Base-by-base conservation (phyloP, 2,888 invertebrate species). In the Plemyria rubiginata region DNA sequence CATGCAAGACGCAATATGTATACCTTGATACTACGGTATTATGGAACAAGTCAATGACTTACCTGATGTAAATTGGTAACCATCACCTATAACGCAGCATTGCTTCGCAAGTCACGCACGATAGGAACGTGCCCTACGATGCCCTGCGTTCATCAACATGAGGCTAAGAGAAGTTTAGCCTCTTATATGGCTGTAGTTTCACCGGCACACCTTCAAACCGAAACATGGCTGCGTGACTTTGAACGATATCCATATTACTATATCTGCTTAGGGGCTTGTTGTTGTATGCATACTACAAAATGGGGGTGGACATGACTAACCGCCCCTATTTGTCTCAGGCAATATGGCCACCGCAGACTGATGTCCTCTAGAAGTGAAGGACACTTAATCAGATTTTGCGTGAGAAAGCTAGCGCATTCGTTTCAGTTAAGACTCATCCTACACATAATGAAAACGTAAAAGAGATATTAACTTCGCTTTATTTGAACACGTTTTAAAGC, bases 321-420 rank as follows among this genome's bases (percentile, higher is more conserved):
- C 63, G 53, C 58, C 45, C 54, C 70, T 70, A 74, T 73, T 73
- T 70, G 70, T 74, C 74, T 71, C 52, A 61, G 66, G 66, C 67
- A 71, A 72, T 68, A 71, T 68, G 66, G 68, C 66, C 65, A 68
- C 72, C 69, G 65, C 66, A 69, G 68, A 70, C 67, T 69, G 73
- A 72, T 70, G 72, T 65, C 68, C 67, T 62, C 66, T 69, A 68
- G 67, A 68, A 68, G 68, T 69, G 60, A 66, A 51, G 62, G 69
- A 60, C 69, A 68, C 67, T 74, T 73, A 71, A 73, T 74, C 72
- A 74, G 73, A 74, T 73, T 72, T 72, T 60, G 62, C 65, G 59
- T 62, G 67, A 70, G 68, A 71, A 71, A 71, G 70, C 70, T 65
- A 50, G 57, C 69, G 66, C 68, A 71, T 71, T 66, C 68, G 62